Evolutionary conservation across 1,140 invertebrate species (phyloP).

Genomic region (Drosophila grimshawi): DNA sequence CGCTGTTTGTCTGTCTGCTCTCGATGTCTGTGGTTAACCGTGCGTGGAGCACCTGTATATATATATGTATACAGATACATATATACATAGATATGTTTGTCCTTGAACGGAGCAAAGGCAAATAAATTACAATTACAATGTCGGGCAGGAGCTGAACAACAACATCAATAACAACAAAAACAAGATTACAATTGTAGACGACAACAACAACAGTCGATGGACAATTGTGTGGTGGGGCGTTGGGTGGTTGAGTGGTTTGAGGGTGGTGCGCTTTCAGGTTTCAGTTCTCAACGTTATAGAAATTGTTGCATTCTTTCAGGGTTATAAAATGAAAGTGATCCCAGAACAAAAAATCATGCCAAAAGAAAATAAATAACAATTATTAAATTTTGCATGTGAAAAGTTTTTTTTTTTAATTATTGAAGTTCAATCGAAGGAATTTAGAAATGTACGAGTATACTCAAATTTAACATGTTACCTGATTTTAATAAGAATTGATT

Average conservation of each 20-base stretch:
- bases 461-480: slow-evolving; percentile 14
- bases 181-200: slow-evolving; percentile 2
- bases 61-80: neutral
- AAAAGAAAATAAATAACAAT: neutral
- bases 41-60: slow-evolving; percentile 53
- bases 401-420: no score
- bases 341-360: slow-evolving; percentile 16
- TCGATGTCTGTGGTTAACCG: slow-evolving; percentile 38
- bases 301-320: slow-evolving; percentile 42
- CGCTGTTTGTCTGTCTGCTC: slow-evolving; percentile 26
- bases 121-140: slow-evolving; percentile 79
- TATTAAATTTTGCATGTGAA: no score
- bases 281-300: neutral
- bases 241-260: no score
- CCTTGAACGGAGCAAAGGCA: slow-evolving; percentile 64
- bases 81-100: slow-evolving; percentile 20
- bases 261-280: neutral
- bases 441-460: neutral
- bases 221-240: neutral
- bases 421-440: neutral
- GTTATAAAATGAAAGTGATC: slow-evolving; percentile 4
- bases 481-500: neutral
- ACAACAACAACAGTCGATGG: slow-evolving; percentile 16
- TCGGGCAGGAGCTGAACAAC: slow-evolving; percentile 33
- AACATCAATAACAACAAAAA: slow-evolving; percentile 37